These are phyloP conservation scores for Gambusia yucatana DNA, from an alignment of 2,797 vertebrate species.

Conservation along the genomic window DNA sequence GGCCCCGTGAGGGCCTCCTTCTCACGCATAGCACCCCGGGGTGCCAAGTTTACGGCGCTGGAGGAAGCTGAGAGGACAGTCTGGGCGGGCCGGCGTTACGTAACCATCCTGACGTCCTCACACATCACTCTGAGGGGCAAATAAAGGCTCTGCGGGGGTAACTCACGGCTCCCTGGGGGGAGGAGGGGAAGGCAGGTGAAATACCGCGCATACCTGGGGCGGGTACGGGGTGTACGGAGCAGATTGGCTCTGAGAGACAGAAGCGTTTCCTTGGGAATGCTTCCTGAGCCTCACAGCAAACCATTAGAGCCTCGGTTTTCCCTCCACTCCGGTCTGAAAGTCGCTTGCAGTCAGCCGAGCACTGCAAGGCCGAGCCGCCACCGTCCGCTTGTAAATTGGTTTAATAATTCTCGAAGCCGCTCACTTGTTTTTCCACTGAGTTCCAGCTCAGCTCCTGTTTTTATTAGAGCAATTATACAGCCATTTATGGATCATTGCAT, in stretches of 20 bases:
- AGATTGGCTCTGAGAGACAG: constrained; percentile 29
- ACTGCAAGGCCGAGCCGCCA: constrained; percentile 38
- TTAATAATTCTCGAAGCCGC: constrained; percentile 57
- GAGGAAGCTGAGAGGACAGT: constrained; percentile 37
- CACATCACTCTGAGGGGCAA: constrained; percentile 40
- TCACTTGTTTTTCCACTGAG: constrained; percentile 62
- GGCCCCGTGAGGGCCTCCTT: constrained; percentile 46
- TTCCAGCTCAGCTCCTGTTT: constrained; percentile 47
- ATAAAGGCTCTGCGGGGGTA: constrained; percentile 57
- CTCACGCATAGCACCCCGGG: constrained; percentile 55
- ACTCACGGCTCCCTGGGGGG: constrained; percentile 28
- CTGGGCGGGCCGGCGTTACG: constrained; percentile 33
- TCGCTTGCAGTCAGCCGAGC: constrained; percentile 34
- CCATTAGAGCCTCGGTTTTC: constrained; percentile 32
- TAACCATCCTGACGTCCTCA: constrained; percentile 2
- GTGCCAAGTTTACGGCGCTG: constrained; percentile 32
- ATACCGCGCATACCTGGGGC: constrained; percentile 68
- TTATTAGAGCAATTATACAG: constrained; percentile 60
- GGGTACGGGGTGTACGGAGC: constrained; percentile 60
- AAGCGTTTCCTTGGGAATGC: constrained; percentile 44
- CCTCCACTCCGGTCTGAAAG: constrained; percentile 43
- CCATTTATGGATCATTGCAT: constrained; percentile 47
- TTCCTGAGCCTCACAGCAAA: constrained; percentile 21
- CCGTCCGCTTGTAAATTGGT: constrained; percentile 60
- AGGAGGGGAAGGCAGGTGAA: constrained; percentile 57